Conservation (phyloP, 2,888 invertebrate genomes). For the Cerceris rybyensis region DNA sequence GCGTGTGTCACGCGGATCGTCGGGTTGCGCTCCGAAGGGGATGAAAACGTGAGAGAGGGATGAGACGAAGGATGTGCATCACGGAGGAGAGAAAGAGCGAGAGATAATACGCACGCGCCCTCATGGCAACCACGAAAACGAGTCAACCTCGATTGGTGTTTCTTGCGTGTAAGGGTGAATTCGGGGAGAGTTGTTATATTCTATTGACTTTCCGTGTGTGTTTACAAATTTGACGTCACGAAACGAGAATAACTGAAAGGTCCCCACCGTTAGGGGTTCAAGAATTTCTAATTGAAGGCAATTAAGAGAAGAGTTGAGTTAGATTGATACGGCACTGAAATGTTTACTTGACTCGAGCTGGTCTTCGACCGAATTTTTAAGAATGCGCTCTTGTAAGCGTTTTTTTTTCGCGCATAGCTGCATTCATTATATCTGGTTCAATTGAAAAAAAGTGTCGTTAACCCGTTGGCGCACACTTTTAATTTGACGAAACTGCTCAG, state of each 20-base stretch:
- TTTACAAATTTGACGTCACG: not conserved
- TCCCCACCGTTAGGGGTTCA: not conserved
- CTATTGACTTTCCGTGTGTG: not conserved
- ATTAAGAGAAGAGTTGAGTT: not conserved
- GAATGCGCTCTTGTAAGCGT: too few relatives aligned
- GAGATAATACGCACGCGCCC: conserved; percentile 42
- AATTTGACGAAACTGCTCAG: too few relatives aligned
- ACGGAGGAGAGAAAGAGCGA: not conserved
- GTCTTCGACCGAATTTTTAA: too few relatives aligned
- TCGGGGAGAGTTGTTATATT: not conserved
- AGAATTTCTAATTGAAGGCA: not conserved
- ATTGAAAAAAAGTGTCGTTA: too few relatives aligned
- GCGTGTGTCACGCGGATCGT: not conserved
- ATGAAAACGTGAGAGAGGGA: conserved; percentile 15
- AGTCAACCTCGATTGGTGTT: conserved; percentile 13
- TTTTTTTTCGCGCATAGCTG: too few relatives aligned
- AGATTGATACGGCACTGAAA: not conserved
- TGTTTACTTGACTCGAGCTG: not conserved
- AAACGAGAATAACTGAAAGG: too few relatives aligned
- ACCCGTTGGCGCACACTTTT: too few relatives aligned
- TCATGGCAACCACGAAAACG: conserved; percentile 8
- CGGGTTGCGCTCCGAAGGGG: conserved; percentile 7
- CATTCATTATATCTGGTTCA: too few relatives aligned
- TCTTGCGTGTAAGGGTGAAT: not conserved
- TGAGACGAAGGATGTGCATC: not conserved